Conservation (phyloP, 2,888 invertebrate species). For the Athrips mouffetella region DNA sequence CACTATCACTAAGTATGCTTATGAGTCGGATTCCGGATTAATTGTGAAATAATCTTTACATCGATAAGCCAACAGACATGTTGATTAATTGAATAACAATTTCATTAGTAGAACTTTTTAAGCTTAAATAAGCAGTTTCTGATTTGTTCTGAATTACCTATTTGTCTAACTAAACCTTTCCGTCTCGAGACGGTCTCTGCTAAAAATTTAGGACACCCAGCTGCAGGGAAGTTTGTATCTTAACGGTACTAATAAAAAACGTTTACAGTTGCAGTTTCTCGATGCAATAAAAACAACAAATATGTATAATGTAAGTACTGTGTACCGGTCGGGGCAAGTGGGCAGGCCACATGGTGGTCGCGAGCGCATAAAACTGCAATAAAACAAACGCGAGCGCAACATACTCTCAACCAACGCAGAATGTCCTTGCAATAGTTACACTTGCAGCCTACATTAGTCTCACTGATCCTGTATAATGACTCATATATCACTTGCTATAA, state of each 20-base stretch:
- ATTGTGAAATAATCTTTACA: too few relatives aligned
- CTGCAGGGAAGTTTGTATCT: background rate
- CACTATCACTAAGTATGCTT: too few relatives aligned
- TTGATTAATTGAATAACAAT: too few relatives aligned
- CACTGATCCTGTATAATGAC: constrained; percentile 37
- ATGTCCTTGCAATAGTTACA: constrained; percentile 57
- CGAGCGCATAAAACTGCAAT: constrained; percentile 39
- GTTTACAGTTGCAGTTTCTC: constrained; percentile 5
- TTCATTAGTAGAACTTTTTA: too few relatives aligned
- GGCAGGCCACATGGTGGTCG: constrained; percentile 14
- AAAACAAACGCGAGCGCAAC: constrained; percentile 40
- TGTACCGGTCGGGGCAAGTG: constrained; percentile 6
- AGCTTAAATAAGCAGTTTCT: too few relatives aligned
- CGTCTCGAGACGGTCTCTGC: too few relatives aligned
- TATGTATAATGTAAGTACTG: constrained; percentile 4
- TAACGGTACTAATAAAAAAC: background rate
- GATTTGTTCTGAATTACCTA: too few relatives aligned
- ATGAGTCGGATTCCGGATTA: too few relatives aligned
- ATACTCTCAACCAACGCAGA: constrained; percentile 41
- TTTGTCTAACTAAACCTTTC: too few relatives aligned
- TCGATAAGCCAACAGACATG: too few relatives aligned
- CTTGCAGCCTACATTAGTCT: constrained; percentile 30
- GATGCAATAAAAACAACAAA: constrained; percentile 14
- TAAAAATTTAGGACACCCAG: too few relatives aligned
- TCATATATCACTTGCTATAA: constrained; percentile 22